phyloP scores from a whole-genome alignment of 2,888 invertebrate species.

The Hecatera dysodea region DNA sequence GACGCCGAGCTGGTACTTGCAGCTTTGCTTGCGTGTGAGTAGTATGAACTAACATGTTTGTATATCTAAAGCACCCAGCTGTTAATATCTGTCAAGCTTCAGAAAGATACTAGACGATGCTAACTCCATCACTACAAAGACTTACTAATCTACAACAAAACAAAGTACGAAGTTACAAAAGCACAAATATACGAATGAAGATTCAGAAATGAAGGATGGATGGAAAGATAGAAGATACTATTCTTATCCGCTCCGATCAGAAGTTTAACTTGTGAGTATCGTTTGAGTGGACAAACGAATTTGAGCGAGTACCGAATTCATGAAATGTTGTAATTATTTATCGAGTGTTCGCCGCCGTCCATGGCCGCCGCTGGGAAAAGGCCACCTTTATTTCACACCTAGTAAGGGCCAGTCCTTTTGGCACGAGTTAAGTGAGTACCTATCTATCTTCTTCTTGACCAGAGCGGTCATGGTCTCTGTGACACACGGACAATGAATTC shows the following conservation, averaged over 20 bases:
- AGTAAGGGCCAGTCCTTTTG: too few relatives aligned
- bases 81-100: not conserved
- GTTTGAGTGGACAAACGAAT: not conserved
- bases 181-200: not conserved
- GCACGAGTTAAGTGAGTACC: too few relatives aligned
- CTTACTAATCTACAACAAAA: too few relatives aligned
- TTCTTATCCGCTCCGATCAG: not conserved
- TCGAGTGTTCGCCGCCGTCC: too few relatives aligned
- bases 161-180: not conserved
- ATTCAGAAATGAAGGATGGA: not conserved
- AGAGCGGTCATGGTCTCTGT: too few relatives aligned
- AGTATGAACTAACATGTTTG: not conserved
- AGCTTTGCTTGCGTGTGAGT: not conserved
- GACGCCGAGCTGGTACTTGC: not conserved
- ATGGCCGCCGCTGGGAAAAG: too few relatives aligned
- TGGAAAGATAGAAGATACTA: not conserved
- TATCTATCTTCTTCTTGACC: too few relatives aligned
- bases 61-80: not conserved
- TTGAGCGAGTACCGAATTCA: too few relatives aligned
- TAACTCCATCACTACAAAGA: too few relatives aligned
- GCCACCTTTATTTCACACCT: too few relatives aligned
- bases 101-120: not conserved
- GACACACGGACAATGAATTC: too few relatives aligned
- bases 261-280: not conserved
- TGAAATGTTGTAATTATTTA: too few relatives aligned